Base-by-base conservation (phyloP, 2,113 vertebrate genomes). In the Macrotus californicus region DNA sequence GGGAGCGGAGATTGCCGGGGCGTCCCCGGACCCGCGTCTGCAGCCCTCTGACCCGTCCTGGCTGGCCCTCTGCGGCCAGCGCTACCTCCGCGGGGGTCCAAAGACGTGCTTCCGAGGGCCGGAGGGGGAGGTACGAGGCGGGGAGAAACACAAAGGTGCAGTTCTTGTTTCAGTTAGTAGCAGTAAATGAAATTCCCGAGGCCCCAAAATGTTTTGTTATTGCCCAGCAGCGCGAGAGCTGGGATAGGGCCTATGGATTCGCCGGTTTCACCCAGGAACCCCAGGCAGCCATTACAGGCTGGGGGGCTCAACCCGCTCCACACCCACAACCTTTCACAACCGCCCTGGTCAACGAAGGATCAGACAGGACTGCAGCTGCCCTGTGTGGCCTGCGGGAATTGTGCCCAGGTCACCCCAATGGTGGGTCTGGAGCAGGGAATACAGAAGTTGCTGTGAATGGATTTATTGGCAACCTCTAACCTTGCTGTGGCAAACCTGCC, bases 401-500 rank as follows among this genome's bases (percentile, higher is more conserved):
- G 52, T 75, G 39, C 43, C 15, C 22, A 0, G 69, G 86, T 87
- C 48, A n/a, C 61, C 84, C 41, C 72, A 70, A 41, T 21, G 12
- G 36, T 87, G 87, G 88, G 54, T 48, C 81, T 90, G 26, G 76
- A 89, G 88, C 66, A 69, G 52, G 61, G 50, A 96, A 93, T 89
- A 95, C 96, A 97, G 96, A 96, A 97, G 96, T 94, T 82, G 82
- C 89, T 92, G 59, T 97, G 96, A 97, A 95, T 66, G 87, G 41
- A 59, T 97, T 97, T 97, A 97, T 77, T 96, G 64, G 91, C 76
- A 97, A 93, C 94, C 95, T 87, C 82, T 97, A 97, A 96, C 96
- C 97, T 96, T 95, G 80, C 94, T 96, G 91, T 94, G 73, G 64
- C 91, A 96, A 96, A 95, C 72, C 84, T 0, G 66, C 80, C 93